Conservation (phyloP, 2,888 invertebrate species). For the Euproctis similis region DNA sequence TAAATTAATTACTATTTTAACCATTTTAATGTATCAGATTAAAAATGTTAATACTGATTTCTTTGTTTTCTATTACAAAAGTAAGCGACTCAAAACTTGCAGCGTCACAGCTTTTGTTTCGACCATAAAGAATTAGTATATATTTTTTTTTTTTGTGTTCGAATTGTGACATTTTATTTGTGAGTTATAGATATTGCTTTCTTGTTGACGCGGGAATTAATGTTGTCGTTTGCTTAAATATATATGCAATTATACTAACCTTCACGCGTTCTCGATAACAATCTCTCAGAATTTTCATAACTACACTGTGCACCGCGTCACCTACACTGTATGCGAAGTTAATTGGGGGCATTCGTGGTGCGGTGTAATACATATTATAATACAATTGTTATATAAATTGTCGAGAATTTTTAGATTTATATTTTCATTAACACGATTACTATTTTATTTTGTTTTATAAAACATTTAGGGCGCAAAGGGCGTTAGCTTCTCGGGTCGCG, state of each 20-base stretch:
- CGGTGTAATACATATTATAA: slow-evolving; percentile 15
- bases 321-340: slow-evolving; percentile 8
- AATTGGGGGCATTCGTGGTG: slow-evolving; percentile 12
- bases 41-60: slow-evolving; percentile 10
- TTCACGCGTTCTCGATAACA: slow-evolving; percentile 1
- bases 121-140: too few species aligned
- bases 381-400: slow-evolving; percentile 20
- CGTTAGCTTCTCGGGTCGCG: slow-evolving; percentile 35
- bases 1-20: slow-evolving; percentile 15
- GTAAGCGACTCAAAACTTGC: too few species aligned
- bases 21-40: slow-evolving; percentile 16
- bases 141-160: too few species aligned
- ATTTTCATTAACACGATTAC: slow-evolving; percentile 52
- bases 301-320: too few species aligned
- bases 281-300: too few species aligned
- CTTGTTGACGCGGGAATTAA: too few species aligned
- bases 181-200: too few species aligned
- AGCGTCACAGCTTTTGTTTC: too few species aligned
- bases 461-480: slow-evolving; percentile 56
- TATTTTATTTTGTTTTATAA: slow-evolving; percentile 47
- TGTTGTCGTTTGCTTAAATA: too few species aligned
- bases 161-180: too few species aligned
- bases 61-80: slow-evolving; percentile 17
- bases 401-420: slow-evolving; percentile 29
- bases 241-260: too few species aligned